Percentiles rank a stretch among this genome's conserved stretches.
These are phyloP conservation scores for Stenchaetothrips biformis DNA, from an alignment of 2,888 invertebrate species.

Conservation along the genomic window DNA sequence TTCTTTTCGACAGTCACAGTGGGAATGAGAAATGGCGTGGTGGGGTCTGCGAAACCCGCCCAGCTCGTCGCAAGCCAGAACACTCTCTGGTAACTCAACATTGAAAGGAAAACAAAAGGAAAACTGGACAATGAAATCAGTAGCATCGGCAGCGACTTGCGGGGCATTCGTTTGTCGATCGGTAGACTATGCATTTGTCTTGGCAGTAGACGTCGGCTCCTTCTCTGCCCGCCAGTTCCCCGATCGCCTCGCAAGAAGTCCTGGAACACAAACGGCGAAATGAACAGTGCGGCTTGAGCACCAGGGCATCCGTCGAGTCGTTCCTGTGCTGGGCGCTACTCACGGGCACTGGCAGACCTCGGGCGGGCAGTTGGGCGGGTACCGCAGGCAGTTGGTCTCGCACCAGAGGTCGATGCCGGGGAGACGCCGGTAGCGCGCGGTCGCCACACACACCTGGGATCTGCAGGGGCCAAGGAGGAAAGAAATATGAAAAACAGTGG, in stretches of 20 bases:
- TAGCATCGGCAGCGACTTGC: slow-evolving; percentile 67
- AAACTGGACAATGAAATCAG: slow-evolving; percentile 42
- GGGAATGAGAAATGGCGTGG: too few relatives aligned
- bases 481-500: slow-evolving; percentile 30
- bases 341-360: slow-evolving; percentile 76
- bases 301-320: not conserved
- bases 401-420: slow-evolving; percentile 82
- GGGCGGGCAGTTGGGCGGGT: slow-evolving; percentile 79
- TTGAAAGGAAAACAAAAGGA: not conserved
- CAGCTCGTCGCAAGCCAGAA: not conserved
- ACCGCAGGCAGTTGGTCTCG: slow-evolving; percentile 76
- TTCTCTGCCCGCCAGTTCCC: slow-evolving; percentile 63
- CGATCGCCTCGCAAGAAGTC: slow-evolving; percentile 74
- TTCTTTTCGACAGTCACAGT: too few relatives aligned
- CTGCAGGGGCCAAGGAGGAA: slow-evolving; percentile 45
- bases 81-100: not conserved
- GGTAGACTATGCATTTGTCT: slow-evolving; percentile 76
- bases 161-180: slow-evolving; percentile 58
- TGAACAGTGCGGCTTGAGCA: not conserved
- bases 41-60: too few relatives aligned
- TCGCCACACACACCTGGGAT: slow-evolving; percentile 74
- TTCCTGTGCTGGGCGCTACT: slow-evolving; percentile 47
- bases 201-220: slow-evolving; percentile 81
- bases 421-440: slow-evolving; percentile 57
- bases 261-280: slow-evolving; percentile 48